Evolutionary conservation across 2,797 vertebrate species (phyloP).

Genomic region (Florisuga fusca): DNA sequence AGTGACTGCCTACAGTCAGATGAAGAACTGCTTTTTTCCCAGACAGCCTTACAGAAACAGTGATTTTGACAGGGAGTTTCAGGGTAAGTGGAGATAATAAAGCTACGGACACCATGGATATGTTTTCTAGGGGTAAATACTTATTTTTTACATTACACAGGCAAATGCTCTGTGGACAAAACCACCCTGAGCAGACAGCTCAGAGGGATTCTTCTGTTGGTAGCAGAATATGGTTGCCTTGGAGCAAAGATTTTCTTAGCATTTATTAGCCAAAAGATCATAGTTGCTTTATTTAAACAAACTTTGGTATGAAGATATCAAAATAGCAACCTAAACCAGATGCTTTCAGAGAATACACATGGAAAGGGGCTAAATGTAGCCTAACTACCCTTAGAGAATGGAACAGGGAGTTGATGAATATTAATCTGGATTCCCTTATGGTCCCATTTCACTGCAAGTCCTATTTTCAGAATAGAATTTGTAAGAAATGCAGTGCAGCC

Average conservation of each 20-base stretch:
- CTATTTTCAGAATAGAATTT: neutral
- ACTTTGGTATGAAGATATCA: conserved; percentile 4
- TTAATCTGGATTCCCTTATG: neutral
- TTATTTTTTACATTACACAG: neutral
- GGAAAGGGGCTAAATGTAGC: neutral
- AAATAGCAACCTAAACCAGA: conserved; percentile 17
- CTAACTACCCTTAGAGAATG: neutral
- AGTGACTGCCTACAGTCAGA: fast-evolving
- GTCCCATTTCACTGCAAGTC: neutral
- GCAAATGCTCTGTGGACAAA: conserved; percentile 2
- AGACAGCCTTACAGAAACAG: neutral
- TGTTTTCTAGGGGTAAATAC: neutral
- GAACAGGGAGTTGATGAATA: neutral
- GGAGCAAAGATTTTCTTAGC: conserved; percentile 32
- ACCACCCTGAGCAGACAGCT: neutral
- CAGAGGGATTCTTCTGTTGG: neutral
- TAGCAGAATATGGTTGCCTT: conserved; percentile 5
- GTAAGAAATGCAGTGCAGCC: neutral
- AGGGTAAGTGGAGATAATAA: neutral
- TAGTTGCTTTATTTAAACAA: conserved; percentile 40
- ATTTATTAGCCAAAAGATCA: neutral
- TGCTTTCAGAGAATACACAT: neutral
- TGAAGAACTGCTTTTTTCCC: neutral
- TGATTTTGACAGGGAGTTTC: neutral
- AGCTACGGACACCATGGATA: neutral